Evolutionary conservation across 2,797 vertebrate genomes (phyloP), one percentile per base, ranked within the genome.

Genomic region (Leptodactylus fallax): DNA sequence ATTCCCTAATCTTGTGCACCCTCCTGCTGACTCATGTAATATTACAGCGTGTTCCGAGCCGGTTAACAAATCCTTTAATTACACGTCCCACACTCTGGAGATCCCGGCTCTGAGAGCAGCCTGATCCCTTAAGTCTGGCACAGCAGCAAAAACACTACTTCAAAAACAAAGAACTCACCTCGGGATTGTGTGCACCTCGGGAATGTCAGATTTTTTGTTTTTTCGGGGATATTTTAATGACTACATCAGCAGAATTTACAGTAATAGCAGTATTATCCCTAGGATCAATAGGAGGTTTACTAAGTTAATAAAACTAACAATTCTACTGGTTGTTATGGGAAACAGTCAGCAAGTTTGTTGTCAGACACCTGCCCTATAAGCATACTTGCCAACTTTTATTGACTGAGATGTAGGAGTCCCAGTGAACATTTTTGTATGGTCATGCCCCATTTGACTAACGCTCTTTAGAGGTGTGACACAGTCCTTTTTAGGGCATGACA

Each of bases 31-130:
- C 69, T 74, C 82, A 76, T 25, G 69, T 45, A 8, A 58, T 36
- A 49, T 74, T 84, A 74, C 82, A 47, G 27, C 55, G 23, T 63
- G 23, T 49, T 61, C 17, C 81, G 58, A 81, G 78, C 67, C 25
- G 45, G 27, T 63, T 77, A 82, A 82, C 80, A 87, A 87, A 87
- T 83, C 86, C 86, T 77, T 65, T 87, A 82, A 87, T 87, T 56
- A 65, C 60, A 65, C 49, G 47, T 51, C 60, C 72, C 76, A n/a
- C 74, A 79, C 78, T 86, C 61, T 67, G 12, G 36, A 67, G 49
- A 77, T 85, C 60, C 47, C 45, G 36, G 63, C 23, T 14, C 17
- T 76, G 71, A 82, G 71, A 83, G 69, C 67, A 14, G 4, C 53
- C 1, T 87, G 74, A 81, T 76, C 85, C 79, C 23, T 49, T 74